Conservation (phyloP, 2,113 vertebrate genomes). For the Pangasianodon gigas region DNA sequence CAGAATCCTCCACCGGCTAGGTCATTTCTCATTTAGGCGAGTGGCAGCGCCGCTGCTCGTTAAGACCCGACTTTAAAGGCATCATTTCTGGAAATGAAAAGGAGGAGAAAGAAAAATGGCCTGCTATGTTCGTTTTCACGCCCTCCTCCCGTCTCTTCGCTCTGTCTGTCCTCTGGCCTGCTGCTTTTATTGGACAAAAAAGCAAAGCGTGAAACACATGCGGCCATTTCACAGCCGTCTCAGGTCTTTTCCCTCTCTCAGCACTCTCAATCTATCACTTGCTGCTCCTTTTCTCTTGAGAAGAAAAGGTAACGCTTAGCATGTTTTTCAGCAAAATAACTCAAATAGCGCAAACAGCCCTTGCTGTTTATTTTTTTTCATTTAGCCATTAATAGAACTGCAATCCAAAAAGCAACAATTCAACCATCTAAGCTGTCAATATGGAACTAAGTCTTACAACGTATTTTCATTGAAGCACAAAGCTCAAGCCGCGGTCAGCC, state of each 20-base stretch:
- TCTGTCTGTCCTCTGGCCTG: constrained; percentile 17
- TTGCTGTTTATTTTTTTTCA: background rate
- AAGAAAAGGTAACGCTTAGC: constrained; percentile 22
- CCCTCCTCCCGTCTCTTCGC: background rate
- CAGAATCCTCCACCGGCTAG: constrained; percentile 14
- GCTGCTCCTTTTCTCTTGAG: constrained; percentile 27
- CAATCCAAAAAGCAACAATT: background rate
- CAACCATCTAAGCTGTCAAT: background rate
- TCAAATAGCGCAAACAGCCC: background rate
- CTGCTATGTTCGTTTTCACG: background rate
- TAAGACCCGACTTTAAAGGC: constrained; percentile 40
- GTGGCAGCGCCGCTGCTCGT: constrained; percentile 38
- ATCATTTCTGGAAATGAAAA: constrained; percentile 50
- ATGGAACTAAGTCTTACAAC: background rate
- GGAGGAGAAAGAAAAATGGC: constrained; percentile 35
- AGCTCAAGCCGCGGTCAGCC: background rate
- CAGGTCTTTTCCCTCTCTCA: constrained; percentile 6
- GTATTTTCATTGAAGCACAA: background rate
- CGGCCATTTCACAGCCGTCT: constrained; percentile 44
- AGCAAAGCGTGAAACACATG: constrained; percentile 51
- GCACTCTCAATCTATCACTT: constrained; percentile 35
- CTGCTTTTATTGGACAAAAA: constrained; percentile 38
- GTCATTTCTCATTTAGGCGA: constrained; percentile 46
- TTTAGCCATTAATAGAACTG: background rate
- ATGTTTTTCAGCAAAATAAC: background rate